Conservation (phyloP, 2,797 vertebrate species). For the Podarcis lilfordi region DNA sequence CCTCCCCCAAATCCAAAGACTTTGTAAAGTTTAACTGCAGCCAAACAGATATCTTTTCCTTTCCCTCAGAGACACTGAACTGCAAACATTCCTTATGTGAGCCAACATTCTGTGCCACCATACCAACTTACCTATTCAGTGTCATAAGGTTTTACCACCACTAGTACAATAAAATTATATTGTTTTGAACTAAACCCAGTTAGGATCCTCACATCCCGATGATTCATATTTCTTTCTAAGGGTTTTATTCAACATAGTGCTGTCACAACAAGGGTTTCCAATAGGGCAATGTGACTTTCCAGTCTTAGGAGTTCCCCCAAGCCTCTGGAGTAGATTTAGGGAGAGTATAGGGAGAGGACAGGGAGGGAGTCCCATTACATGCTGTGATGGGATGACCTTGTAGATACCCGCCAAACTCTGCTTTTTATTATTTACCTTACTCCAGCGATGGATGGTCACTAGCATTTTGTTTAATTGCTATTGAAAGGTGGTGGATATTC, state of each 20-base stretch:
- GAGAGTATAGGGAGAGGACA: no score
- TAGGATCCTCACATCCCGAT: not conserved
- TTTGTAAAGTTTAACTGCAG: not conserved
- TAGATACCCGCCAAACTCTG: not conserved
- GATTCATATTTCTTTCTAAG: not conserved
- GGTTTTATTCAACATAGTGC: no score
- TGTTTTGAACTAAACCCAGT: not conserved
- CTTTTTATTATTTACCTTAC: not conserved
- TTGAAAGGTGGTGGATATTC: constrained; percentile 87
- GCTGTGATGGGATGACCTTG: no score
- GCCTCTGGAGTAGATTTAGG: no score
- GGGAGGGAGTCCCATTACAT: no score
- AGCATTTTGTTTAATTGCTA: constrained; percentile 44
- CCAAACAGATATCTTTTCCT: not conserved
- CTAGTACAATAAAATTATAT: not conserved
- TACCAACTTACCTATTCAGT: not conserved
- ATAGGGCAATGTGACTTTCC: no score
- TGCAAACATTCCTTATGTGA: not conserved
- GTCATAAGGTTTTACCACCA: not conserved
- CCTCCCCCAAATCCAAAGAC: no score
- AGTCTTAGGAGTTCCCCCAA: no score
- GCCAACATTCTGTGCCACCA: not conserved
- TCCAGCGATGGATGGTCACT: constrained; percentile 6
- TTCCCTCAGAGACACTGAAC: not conserved
- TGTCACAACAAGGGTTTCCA: no score